A percentile compares a stretch with the other conserved stretches of the same genome.
Conservation (phyloP, 2,797 vertebrate species). For the Nyctalus aviator region DNA sequence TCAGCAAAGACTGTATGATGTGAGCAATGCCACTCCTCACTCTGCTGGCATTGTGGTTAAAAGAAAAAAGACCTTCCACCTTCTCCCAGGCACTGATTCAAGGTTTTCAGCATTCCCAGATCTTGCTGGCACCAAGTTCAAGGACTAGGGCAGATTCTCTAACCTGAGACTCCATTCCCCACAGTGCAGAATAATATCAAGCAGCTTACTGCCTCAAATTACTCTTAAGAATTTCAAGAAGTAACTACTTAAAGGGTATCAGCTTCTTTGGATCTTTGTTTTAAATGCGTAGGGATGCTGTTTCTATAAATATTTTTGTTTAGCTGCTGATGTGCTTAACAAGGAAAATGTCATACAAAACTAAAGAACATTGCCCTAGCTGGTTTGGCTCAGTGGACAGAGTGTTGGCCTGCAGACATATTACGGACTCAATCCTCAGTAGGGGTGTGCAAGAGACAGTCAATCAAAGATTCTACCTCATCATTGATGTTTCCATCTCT, state of each 20-base stretch:
- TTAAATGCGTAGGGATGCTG: not conserved
- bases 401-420: too few species aligned
- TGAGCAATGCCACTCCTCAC: constrained; percentile 57
- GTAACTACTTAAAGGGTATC: not conserved
- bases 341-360: not conserved
- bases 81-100: constrained; percentile 50
- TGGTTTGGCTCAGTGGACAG: too few species aligned
- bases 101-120: not conserved
- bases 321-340: not conserved
- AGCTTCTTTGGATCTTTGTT: constrained; percentile 46
- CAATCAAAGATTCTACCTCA: too few species aligned
- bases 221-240: constrained; percentile 48
- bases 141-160: not conserved
- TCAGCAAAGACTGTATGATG: not conserved
- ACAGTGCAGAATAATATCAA: not conserved
- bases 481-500: too few species aligned
- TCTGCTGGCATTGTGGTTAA: constrained; percentile 20
- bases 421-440: too few species aligned
- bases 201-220: constrained; percentile 35
- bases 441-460: too few species aligned
- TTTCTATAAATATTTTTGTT: constrained; percentile 41
- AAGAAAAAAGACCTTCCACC: constrained; percentile 23
- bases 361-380: not conserved
- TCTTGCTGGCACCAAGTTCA: constrained; percentile 50
- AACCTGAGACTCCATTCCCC: constrained; percentile 16